Evolutionary conservation across 2,888 invertebrate species (phyloP), one percentile per base, ranked within the genome.

Genomic region (Formica aserva): DNA sequence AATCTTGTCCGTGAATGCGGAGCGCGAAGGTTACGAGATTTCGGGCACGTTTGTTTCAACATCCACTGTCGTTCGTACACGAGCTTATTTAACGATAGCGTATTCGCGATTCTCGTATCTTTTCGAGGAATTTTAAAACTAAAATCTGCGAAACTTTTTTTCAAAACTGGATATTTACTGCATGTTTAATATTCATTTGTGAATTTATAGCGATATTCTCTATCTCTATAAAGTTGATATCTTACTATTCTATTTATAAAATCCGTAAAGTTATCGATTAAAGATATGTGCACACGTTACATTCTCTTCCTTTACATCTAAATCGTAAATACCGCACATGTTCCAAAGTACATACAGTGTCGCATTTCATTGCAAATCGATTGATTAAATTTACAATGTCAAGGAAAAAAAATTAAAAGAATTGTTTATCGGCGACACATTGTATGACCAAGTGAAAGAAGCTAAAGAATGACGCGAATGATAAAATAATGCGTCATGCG

Each of bases 11-110:
- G 2, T 9, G 66, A 38, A 77, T 81, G 81, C 82, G 55, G 38
- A 45, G 82, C 38, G 22, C 38, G 62, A 84, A 85, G 89, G 80
- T 52, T 80, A 13, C 5, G 1, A n/a, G 57, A 57, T 38, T 29
- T 63, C 26, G n/a, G 66, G 78, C 87, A 89, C 89, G 89, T 86
- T 85, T 86, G 85, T 87, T 89, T 86, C 4, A 72, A 80, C 32
- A 35, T 29, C n/a, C 48, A 52, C 41, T 35, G 1, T 22, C 45
- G 81, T 85, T 85, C 71, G 55, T 35, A 69, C 67, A 75, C 45
- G n/a, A n/a, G 38, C 8, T 15, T 22, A 22, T 38, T 13, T 22
- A 65, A n/a, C n/a, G 35, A 63, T 41, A 65, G 13, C 65, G 11
- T 65, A 26, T 65, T 65, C 65, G 22, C 65, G 41, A 26, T 48